Base-by-base conservation (phyloP, 1,140 invertebrate species). In the Mactra quadrangularis region DNA sequence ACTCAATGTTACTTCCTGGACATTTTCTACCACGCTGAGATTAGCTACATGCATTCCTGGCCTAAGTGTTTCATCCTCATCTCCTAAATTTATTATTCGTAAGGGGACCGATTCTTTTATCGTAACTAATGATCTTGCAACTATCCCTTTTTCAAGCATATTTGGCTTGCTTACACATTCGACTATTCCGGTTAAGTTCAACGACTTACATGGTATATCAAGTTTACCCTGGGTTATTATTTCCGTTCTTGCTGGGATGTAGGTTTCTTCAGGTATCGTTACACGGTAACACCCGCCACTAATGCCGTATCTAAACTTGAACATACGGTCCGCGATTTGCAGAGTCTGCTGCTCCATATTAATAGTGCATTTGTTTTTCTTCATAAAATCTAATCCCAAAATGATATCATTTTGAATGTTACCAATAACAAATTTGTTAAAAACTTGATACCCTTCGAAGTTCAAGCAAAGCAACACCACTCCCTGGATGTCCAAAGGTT, bases 331-430 rank as follows among this genome's bases (percentile, higher is more conserved):
- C 57, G 74, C 22, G 13, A 85, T 4, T 3, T 22, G 22, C 25
- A 66, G 53, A 9, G 38, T 52, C 0, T 62, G 33, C 35, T 25
- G 33, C 35, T 22, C 17, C 3, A 50, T 41, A 70, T 66, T 68
- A 45, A 79, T 22, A 17, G 19, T 45, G 33, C 38, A 47, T 31
- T 41, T 35, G 47, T 45, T 17, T 25, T 2, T 7, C n/a, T 76
- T 83, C 6, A 83, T n/a, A 29, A 83, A 84, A 71, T 77, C 82
- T 29, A 84, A 52, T 19, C 82, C 62, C 0, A 76, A 31, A 27
- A 84, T 78, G 0, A 60, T 35, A 62, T 70, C 70, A 19, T 55
- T 33, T 3, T 72, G 50, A 17, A 72, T 35, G 9, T 19, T 13
- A 45, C n/a, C 45, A 47, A 19, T 47, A 47, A 9, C 70, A 25